phyloP scores from a whole-genome alignment of 2,888 invertebrate species.

The Epinotia bilunana region DNA sequence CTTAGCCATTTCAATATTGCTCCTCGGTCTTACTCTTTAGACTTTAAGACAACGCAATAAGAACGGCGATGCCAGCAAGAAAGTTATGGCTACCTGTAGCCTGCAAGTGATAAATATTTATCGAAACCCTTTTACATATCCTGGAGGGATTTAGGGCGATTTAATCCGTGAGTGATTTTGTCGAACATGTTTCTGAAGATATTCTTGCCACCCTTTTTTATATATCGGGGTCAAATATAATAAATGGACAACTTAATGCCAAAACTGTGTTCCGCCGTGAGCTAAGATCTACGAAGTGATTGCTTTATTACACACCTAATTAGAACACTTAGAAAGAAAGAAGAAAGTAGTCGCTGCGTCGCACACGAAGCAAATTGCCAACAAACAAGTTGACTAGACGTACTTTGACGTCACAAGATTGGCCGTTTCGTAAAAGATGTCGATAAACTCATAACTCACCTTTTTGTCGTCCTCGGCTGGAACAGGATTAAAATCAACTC shows the following conservation, averaged over 20 bases:
- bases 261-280: no score
- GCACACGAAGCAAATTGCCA: no score
- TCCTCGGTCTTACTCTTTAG: not conserved
- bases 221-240: not conserved
- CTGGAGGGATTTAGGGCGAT: not conserved
- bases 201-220: not conserved
- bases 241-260: not conserved
- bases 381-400: no score
- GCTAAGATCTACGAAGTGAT: no score
- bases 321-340: no score
- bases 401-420: not conserved
- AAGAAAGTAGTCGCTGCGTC: no score
- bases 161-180: not conserved
- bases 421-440: not conserved
- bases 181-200: constrained; percentile 6
- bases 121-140: constrained; percentile 26
- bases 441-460: not conserved
- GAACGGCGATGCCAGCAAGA: not conserved
- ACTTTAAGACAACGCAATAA: not conserved
- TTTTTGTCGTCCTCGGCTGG: not conserved
- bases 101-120: constrained; percentile 36
- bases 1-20: not conserved
- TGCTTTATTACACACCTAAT: no score
- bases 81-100: constrained; percentile 12
- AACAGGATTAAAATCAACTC: constrained; percentile 19